Percentiles rank a stretch among this genome's conserved stretches.
Evolutionary conservation across 2,113 vertebrate species (phyloP).

Genomic region (Xenus cinereus): DNA sequence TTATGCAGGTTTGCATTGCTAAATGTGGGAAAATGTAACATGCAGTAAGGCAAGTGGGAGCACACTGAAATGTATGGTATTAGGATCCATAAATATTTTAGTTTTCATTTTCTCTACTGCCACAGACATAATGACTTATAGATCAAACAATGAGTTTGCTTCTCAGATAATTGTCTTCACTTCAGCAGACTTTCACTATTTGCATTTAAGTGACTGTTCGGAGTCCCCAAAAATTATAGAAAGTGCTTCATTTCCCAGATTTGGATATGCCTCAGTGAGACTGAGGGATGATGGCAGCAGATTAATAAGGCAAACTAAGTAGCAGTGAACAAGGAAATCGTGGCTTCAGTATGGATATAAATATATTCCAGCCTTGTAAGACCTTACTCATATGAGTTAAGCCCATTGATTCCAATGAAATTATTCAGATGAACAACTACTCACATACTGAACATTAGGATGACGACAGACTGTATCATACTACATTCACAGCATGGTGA

Average conservation of each 20-base stretch:
- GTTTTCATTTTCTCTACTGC: not conserved
- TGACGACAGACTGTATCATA: not conserved
- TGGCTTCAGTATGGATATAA: slow-evolving; percentile 37
- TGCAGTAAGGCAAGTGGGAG: not conserved
- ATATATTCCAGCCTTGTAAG: not conserved
- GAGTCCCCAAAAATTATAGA: not conserved
- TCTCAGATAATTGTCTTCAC: not conserved
- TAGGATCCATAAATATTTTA: slow-evolving; percentile 24
- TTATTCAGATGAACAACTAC: not conserved
- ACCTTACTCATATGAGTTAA: not conserved
- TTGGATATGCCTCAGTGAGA: slow-evolving; percentile 24
- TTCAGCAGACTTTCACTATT: not conserved
- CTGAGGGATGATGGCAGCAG: not conserved
- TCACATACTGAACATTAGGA: not conserved
- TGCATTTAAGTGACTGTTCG: not conserved
- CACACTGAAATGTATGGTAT: not conserved
- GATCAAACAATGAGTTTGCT: not conserved
- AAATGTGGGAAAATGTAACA: not conserved
- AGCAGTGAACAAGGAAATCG: slow-evolving; percentile 14
- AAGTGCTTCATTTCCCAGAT: slow-evolving; percentile 2
- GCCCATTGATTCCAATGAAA: not conserved
- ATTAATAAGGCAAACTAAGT: slow-evolving; percentile 49
- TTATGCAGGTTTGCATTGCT: not conserved
- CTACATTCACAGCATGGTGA: not conserved
- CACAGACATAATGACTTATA: not conserved